A percentile compares a stretch with the other conserved stretches of the same genome.
Conservation (phyloP, 2,797 vertebrate genomes). For the Urosaurus nigricauda region DNA sequence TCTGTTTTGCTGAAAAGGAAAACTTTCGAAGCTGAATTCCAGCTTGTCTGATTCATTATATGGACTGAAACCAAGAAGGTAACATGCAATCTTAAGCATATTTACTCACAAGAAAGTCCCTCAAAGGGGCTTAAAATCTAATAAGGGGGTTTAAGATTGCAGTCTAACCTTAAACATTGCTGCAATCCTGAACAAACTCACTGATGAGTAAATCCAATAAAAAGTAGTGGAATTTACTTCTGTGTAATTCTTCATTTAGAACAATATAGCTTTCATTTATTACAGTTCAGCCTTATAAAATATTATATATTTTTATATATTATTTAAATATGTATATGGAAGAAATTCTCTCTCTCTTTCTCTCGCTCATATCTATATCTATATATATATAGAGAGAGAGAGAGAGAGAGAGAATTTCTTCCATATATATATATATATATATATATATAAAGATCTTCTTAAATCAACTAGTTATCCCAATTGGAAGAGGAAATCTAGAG, state of each 20-base stretch:
- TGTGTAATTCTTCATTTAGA: background rate
- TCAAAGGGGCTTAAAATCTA: background rate
- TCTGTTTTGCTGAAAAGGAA: background rate
- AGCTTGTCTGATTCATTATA: constrained; percentile 12
- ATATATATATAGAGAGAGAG: too few relatives aligned
- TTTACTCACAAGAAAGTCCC: background rate
- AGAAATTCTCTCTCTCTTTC: too few relatives aligned
- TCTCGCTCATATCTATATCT: too few relatives aligned
- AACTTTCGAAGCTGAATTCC: constrained; percentile 16
- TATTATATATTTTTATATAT: background rate
- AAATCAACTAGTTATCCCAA: too few relatives aligned
- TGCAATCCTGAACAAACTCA: background rate
- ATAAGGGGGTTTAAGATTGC: background rate
- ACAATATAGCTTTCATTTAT: too few relatives aligned
- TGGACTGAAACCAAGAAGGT: constrained; percentile 8
- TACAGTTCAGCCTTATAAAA: background rate
- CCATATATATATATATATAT: too few relatives aligned
- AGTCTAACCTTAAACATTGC: background rate
- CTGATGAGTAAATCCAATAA: background rate
- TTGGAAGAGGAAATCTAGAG: too few relatives aligned
- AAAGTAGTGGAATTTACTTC: background rate
- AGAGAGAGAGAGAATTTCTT: too few relatives aligned
- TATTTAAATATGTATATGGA: too few relatives aligned
- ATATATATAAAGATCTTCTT: too few relatives aligned
- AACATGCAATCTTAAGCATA: background rate